A percentile compares a stretch with the other conserved stretches of the same genome.
Conservation (phyloP, 1,140 invertebrate genomes). For the Teleopsis dalmanni region DNA sequence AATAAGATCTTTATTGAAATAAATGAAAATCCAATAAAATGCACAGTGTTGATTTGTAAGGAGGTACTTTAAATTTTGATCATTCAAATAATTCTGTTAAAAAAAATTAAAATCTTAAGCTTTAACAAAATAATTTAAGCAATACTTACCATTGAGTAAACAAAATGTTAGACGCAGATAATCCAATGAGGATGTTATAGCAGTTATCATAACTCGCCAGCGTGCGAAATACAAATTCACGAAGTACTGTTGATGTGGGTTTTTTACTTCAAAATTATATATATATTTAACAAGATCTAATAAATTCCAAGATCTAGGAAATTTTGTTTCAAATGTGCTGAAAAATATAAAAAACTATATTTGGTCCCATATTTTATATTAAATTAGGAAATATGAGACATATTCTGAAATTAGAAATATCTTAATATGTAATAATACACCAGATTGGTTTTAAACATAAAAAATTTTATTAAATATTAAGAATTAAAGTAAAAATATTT, state of each 20-base stretch:
- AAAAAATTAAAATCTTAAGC: neutral
- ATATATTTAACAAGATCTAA: neutral
- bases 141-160: neutral
- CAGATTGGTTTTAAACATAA: too few relatives aligned
- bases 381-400: too few relatives aligned
- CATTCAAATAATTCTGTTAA: too few relatives aligned
- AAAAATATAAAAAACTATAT: neutral
- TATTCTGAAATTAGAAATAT: too few relatives aligned
- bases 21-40: too few relatives aligned
- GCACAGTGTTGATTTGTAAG: too few relatives aligned
- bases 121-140: too few relatives aligned
- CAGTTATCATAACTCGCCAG: constrained; percentile 5
- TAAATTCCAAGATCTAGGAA: constrained; percentile 1
- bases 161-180: constrained; percentile 10
- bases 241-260: constrained; percentile 1
- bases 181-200: constrained; percentile 11
- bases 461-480: too few relatives aligned
- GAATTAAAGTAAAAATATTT: too few relatives aligned
- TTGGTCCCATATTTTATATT: neutral
- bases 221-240: constrained; percentile 6
- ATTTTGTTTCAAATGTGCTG: neutral
- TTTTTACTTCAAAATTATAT: neutral
- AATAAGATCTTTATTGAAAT: too few relatives aligned
- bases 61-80: too few relatives aligned
- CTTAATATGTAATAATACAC: too few relatives aligned